Base-by-base conservation (phyloP, 2,888 invertebrate species). In the Hartigia nigra region DNA sequence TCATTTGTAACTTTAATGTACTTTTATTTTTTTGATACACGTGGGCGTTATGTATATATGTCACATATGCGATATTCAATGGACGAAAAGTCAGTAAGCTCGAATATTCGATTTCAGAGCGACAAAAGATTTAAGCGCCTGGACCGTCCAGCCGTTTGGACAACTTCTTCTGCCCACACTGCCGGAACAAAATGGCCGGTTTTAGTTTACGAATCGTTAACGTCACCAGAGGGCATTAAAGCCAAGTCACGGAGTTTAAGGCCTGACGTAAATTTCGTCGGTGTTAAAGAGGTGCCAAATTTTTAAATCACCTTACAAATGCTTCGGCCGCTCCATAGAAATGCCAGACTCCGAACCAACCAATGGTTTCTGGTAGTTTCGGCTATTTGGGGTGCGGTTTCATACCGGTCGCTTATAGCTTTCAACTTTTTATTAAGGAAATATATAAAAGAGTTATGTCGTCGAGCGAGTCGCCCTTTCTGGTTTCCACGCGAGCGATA, bases 141-240 rank as follows among this genome's bases (percentile, higher is more conserved):
- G 72, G 72, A 23, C 72, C 37, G 23, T 23, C 55, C 1, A 23
- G 55, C 23, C 55, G 5, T 55, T 69, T 76, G 77, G 80, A 83
- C 86, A 84, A 86, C 87, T 86, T 88, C 84, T 87, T 88, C 86
- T 83, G 80, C 84, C 82, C 84, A 84, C 83, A 78, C 69, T 79
- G 82, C 81, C 81, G 81, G 81, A 86, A 82, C 83, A 84, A 87
- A 85, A 88, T 85, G 82, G 84, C 83, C 79, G 78, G 83, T 87
- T 88, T 89, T 89, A 89, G 89, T 89, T 88, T 89, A 89, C 87
- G 88, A 87, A 88, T 86, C 89, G 87, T 89, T 89, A 89, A 89
- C 82, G 88, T 89, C 89, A 82, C 78, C 78, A 76, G 75, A 70
- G 36, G 31, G 77, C 75, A 39, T 76, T 79, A 81, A 85, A 84